phyloP scores from a whole-genome alignment of 2,113 vertebrate genomes.

The Corythoichthys intestinalis region DNA sequence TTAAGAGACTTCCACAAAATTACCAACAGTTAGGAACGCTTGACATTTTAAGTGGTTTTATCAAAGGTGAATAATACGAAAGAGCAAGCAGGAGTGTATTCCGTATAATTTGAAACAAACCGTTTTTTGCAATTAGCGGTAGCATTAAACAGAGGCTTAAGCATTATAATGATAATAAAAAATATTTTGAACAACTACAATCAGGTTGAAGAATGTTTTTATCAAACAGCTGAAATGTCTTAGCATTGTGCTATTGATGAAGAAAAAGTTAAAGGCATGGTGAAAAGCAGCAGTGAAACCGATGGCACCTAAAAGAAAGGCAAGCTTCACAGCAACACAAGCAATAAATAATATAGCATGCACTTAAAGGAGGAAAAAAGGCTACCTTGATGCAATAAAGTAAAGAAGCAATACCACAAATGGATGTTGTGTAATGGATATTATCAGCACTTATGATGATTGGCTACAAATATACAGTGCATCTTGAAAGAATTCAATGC shows the following conservation, averaged over 20 bases:
- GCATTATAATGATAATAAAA: constrained; percentile 31
- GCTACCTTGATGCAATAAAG: neutral
- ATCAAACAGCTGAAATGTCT: constrained; percentile 34
- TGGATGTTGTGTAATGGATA: neutral
- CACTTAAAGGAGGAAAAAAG: constrained; percentile 13
- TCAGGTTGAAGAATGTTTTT: constrained; percentile 34
- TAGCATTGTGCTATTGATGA: neutral
- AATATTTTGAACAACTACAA: constrained; percentile 18
- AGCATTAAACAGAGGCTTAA: constrained; percentile 17
- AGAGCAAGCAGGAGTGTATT: neutral
- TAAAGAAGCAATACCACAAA: constrained; percentile 10
- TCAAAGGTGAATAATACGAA: neutral
- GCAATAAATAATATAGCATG: constrained; percentile 22
- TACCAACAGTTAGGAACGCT: neutral
- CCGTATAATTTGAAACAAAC: neutral
- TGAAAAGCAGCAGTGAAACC: constrained; percentile 53
- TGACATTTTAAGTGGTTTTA: neutral
- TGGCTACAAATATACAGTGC: constrained; percentile 12
- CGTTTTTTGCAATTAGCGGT: constrained; percentile 3
- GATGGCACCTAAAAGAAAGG: constrained; percentile 50
- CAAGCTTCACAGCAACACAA: constrained; percentile 23
- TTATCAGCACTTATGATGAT: constrained; percentile 34
- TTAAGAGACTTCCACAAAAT: neutral
- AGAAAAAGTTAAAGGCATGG: constrained; percentile 24
- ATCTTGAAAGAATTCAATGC: too few relatives aligned